These are phyloP conservation scores for Epicauta chinensis DNA, from an alignment of 1,140 invertebrate species.

Conservation along the genomic window DNA sequence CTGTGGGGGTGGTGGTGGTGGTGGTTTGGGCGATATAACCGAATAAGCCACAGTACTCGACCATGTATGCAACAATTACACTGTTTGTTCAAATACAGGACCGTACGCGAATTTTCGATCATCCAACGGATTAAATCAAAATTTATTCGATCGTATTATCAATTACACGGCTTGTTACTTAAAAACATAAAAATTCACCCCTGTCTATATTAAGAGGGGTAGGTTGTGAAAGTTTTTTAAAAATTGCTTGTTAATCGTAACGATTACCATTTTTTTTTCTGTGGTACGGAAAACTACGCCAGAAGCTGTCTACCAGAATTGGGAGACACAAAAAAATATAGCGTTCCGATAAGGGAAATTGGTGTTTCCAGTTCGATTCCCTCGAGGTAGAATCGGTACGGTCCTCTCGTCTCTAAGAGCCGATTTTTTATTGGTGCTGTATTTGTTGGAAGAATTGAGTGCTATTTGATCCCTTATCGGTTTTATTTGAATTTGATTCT, in stretches of 20 bases:
- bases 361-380: conserved; percentile 12
- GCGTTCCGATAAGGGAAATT: conserved; percentile 12
- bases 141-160: no score
- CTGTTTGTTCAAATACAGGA: no score
- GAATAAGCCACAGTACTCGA: conserved; percentile 26
- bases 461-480: conserved; percentile 15
- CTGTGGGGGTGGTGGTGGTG: conserved; percentile 11
- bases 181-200: not conserved
- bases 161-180: not conserved
- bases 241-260: no score
- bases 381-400: conserved; percentile 12
- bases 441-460: conserved; percentile 8
- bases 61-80: conserved; percentile 32
- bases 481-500: conserved; percentile 16
- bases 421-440: no score
- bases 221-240: no score
- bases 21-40: conserved; percentile 12
- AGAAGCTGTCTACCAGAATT: no score
- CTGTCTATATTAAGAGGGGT: not conserved
- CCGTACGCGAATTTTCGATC: no score
- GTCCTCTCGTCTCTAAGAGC: not conserved
- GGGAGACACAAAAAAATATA: no score
- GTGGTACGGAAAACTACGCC: no score
- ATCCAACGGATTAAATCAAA: no score
- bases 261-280: no score